Conservation (phyloP, 2,113 vertebrate species). For the Barnardius zonarius region DNA sequence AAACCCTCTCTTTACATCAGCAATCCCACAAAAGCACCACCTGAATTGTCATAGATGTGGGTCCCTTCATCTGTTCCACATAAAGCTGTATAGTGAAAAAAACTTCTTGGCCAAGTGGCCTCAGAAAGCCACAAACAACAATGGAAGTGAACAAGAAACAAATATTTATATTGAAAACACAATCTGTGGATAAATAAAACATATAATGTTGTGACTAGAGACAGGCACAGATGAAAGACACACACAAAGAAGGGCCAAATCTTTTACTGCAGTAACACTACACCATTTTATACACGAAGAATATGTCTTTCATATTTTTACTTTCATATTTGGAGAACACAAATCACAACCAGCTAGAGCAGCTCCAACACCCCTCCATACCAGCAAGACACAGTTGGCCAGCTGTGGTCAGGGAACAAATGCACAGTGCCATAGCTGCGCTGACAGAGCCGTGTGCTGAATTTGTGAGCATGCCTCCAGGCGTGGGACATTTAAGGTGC, state of each 20-base stretch:
- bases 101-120: neutral
- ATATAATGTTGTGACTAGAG: neutral
- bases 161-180: slow-evolving; percentile 41
- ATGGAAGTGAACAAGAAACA: neutral
- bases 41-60: neutral
- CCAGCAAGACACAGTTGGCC: neutral
- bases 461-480: neutral
- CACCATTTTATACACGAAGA: neutral
- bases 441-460: accelerated
- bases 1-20: neutral
- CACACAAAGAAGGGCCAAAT: neutral
- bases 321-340: neutral
- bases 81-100: neutral
- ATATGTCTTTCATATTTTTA: neutral
- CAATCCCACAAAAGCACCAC: neutral
- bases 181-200: neutral
- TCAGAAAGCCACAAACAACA: slow-evolving; percentile 23
- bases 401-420: accelerated
- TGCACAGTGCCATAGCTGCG: accelerated
- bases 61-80: neutral
- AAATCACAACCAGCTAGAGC: neutral
- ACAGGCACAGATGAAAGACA: neutral
- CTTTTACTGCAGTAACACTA: neutral
- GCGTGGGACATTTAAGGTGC: neutral
- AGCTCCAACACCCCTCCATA: neutral